Evolutionary conservation across 2,113 vertebrate species (phyloP), one percentile per base, ranked within the genome.

Genomic region (Lanius collurio): DNA sequence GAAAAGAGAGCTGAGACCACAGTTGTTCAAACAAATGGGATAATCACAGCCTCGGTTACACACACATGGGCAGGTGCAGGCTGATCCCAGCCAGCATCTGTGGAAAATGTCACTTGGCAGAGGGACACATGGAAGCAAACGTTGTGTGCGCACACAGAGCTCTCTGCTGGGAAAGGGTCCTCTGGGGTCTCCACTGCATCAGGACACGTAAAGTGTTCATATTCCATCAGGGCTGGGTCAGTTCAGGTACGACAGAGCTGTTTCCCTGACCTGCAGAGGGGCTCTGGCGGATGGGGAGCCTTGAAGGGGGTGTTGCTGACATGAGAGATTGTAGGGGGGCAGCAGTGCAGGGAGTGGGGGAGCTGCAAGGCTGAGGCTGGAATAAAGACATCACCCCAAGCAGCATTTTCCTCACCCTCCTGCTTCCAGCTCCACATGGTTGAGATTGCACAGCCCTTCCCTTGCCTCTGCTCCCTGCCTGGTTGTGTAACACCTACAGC

Each of bases 1-100:
- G 3, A 19, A 26, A 27, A 26, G 37, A 44, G n/a, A 55, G 39
- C 42, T 73, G 56, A 81, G 93, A 63, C 60, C 86, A 89, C 90
- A 93, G 86, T 96, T 96, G 85, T 93, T 93, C 73, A 92, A 91
- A 83, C 94, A 95, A 89, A 70, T 52, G 21, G 49, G 52, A 9
- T 89, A 55, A 86, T 84, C 15, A 1, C 70, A 87, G 90, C 77
- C 81, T 81, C 2, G 1, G 65, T 71, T 84, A 63, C 64, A 91
- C 71, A 87, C 86, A 88, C 74, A 71, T 13, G 23, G 68, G 83
- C 94, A 95, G 87, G 89, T 97, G 87, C 77, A 82, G 81, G 50
- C 37, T 93, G 91, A 94, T 68, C 65, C 83, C 93, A 87, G 42
- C 69, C 91, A 89, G 47, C 87, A 91, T 84, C 69, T 92, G 89